phyloP scores from a whole-genome alignment of 1,140 invertebrate species.

The Whitmania pigra region DNA sequence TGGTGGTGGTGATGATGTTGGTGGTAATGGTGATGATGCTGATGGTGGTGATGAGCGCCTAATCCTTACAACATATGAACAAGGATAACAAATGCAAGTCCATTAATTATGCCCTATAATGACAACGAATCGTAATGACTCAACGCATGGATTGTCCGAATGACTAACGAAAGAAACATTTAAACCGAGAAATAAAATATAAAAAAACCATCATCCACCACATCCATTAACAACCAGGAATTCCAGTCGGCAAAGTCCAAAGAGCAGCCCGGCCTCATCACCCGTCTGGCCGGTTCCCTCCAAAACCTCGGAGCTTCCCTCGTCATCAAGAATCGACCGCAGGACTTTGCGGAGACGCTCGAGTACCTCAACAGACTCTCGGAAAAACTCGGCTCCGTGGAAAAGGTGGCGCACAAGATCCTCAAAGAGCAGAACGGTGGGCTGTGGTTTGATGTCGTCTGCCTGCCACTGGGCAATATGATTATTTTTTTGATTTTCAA shows the following conservation, averaged over 20 bases:
- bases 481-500: no score
- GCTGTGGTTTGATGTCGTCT: not conserved
- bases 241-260: slow-evolving; percentile 52
- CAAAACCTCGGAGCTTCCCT: slow-evolving; percentile 50
- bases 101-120: no score
- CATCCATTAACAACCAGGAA: slow-evolving; percentile 44
- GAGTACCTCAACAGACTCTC: slow-evolving; percentile 53
- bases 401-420: slow-evolving; percentile 55
- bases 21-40: no score
- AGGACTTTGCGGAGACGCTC: slow-evolving; percentile 54
- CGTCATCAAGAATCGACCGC: slow-evolving; percentile 49
- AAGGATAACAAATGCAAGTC: not conserved
- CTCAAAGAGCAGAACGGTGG: slow-evolving; percentile 47
- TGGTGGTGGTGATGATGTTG: no score
- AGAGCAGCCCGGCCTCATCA: slow-evolving; percentile 48
- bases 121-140: not conserved
- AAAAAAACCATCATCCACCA: no score
- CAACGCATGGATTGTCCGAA: not conserved
- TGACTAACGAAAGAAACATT: not conserved
- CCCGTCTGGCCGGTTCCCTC: slow-evolving; percentile 50
- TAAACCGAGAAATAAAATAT: no score
- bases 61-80: not conserved
- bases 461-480: not conserved
- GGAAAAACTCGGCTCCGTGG: slow-evolving; percentile 54
- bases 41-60: no score